Conservation (phyloP, 2,113 vertebrate species). For the Gavia stellata region DNA sequence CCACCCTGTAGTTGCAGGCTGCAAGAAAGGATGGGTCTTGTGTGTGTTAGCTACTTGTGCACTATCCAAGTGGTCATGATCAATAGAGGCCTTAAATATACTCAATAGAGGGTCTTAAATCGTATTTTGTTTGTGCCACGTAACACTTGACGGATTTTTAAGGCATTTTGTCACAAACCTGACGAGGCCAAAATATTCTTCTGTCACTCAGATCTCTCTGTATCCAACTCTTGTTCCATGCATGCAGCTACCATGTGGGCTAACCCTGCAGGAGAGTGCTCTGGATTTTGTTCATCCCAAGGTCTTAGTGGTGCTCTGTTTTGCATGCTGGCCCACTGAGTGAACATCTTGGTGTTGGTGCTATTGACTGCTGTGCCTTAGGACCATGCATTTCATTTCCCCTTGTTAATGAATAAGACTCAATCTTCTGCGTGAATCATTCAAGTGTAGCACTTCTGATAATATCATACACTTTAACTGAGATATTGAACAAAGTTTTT, state of each 20-base stretch:
- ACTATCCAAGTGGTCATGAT: neutral
- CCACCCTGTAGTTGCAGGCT: neutral
- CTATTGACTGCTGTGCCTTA: neutral
- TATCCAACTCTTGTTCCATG: neutral
- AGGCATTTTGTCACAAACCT: neutral
- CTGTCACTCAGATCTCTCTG: neutral
- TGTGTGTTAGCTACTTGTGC: neutral
- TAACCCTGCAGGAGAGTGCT: neutral
- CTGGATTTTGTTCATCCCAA: neutral
- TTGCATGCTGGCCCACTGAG: neutral
- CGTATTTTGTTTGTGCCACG: neutral
- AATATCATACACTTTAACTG: neutral
- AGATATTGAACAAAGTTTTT: neutral
- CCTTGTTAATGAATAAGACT: neutral
- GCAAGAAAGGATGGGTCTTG: neutral
- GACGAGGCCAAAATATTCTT: neutral
- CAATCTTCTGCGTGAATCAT: neutral
- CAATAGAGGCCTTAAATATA: neutral
- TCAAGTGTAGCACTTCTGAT: neutral
- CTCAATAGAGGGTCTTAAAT: neutral
- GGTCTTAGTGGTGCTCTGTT: neutral
- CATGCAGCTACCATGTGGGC: neutral
- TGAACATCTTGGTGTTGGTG: neutral
- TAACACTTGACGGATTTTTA: neutral
- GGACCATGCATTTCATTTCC: neutral